phyloP scores from a whole-genome alignment of 1,140 invertebrate genomes.

The Coboldia fuscipes region DNA sequence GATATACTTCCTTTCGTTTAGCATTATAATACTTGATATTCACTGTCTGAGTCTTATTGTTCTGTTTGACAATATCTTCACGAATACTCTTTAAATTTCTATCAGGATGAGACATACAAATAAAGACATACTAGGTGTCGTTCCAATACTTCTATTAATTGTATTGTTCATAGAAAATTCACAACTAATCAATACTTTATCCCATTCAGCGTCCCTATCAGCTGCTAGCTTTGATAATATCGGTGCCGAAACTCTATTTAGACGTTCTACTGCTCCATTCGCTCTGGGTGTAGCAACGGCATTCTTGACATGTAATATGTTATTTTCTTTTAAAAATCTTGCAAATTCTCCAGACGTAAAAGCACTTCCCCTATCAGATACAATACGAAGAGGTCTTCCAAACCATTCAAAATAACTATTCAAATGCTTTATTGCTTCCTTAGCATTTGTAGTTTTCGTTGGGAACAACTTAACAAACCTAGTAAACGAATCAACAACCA shows the following conservation, averaged over 20 bases:
- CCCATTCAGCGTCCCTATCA: constrained; percentile 5
- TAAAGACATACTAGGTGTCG: background rate
- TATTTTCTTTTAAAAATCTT: constrained; percentile 5
- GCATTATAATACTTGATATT: no score
- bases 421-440: constrained; percentile 10
- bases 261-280: constrained; percentile 8
- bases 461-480: constrained; percentile 2
- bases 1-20: no score
- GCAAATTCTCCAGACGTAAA: constrained; percentile 2
- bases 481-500: constrained; percentile 10
- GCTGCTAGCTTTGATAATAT: constrained; percentile 5
- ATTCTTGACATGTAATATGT: constrained; percentile 8
- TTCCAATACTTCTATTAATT: constrained; percentile 2
- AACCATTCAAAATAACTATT: constrained; percentile 6
- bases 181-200: constrained; percentile 5
- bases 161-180: constrained; percentile 10
- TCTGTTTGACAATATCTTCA: background rate
- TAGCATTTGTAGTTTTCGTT: constrained; percentile 5
- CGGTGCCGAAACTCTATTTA: constrained; percentile 6
- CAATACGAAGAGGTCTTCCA: background rate
- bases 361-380: constrained; percentile 1
- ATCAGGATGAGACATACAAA: background rate
- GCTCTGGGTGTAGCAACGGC: constrained; percentile 12
- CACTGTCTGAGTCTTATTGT: constrained; percentile 3
- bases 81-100: background rate